These are phyloP conservation scores for Oncorhynchus mykiss DNA, from an alignment of 2,113 vertebrate species.

Conservation along the genomic window DNA sequence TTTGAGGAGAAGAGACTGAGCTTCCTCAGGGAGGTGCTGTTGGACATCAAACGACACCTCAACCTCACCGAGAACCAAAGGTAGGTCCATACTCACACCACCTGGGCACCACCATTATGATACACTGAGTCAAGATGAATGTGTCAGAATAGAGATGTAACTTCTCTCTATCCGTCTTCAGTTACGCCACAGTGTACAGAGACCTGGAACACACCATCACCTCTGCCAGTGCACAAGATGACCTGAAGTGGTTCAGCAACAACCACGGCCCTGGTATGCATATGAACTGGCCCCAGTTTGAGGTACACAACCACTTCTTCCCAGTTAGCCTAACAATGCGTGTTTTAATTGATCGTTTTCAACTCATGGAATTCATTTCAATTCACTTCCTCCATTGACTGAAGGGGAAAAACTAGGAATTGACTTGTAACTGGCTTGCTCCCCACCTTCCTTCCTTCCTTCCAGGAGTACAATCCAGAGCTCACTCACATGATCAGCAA, in stretches of 20 bases:
- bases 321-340: too few relatives aligned
- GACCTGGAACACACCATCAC: slow-evolving; percentile 88
- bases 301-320: slow-evolving; percentile 72
- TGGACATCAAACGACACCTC: slow-evolving; percentile 93
- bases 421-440: too few relatives aligned
- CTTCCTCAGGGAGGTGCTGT: slow-evolving; percentile 89
- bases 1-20: slow-evolving; percentile 92
- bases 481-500: slow-evolving; percentile 80
- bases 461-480: slow-evolving; percentile 95
- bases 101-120: too few relatives aligned
- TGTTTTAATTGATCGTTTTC: too few relatives aligned
- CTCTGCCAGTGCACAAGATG: slow-evolving; percentile 85
- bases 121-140: neutral
- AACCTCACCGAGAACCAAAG: slow-evolving; percentile 91
- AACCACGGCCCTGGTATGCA: slow-evolving; percentile 88
- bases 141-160: neutral
- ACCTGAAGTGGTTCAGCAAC: slow-evolving; percentile 92
- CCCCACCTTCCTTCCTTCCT: neutral
- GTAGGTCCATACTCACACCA: slow-evolving; percentile 54
- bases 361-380: too few relatives aligned
- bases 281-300: slow-evolving; percentile 98
- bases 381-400: too few relatives aligned
- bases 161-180: slow-evolving; percentile 48
- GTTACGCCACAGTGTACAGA: slow-evolving; percentile 84
- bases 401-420: too few relatives aligned